Percentiles rank a stretch among this genome's conserved stretches.
These are phyloP conservation scores for Cryptomyrus ogoouensis DNA, from an alignment of 2,113 vertebrate species.

Conservation along the genomic window DNA sequence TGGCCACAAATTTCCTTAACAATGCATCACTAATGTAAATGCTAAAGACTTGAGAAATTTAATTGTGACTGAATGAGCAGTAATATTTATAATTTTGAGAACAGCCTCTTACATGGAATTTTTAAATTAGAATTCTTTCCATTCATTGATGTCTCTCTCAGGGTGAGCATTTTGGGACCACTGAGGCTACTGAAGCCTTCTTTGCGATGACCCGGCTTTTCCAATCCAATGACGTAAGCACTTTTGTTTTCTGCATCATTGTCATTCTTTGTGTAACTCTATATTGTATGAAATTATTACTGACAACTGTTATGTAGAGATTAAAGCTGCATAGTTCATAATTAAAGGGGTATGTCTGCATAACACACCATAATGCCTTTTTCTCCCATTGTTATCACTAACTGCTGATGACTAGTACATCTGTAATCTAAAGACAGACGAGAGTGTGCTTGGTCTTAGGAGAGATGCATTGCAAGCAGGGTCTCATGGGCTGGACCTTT, in stretches of 20 bases:
- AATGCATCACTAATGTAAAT: background rate
- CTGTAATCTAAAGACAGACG: background rate
- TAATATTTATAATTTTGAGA: background rate
- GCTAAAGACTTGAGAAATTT: background rate
- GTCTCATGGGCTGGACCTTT: background rate
- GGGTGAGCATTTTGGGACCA: conserved; percentile 96
- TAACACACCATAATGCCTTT: background rate
- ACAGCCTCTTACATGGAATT: background rate
- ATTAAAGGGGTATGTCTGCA: background rate
- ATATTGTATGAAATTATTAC: background rate
- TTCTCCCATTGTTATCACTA: background rate
- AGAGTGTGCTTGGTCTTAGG: background rate
- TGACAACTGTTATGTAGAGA: background rate
- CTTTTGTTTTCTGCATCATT: background rate
- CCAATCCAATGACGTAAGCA: conserved; percentile 90
- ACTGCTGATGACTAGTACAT: background rate
- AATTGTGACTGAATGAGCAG: background rate
- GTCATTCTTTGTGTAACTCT: background rate
- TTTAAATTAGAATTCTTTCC: background rate
- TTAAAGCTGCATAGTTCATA: background rate
- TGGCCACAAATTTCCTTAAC: background rate
- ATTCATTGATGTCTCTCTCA: conserved; percentile 40
- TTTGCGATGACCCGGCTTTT: conserved; percentile 98
- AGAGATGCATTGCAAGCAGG: background rate
- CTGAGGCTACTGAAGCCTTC: conserved; percentile 93